phyloP scores from a whole-genome alignment of 2,113 vertebrate species.

The Paratilapia polleni region DNA sequence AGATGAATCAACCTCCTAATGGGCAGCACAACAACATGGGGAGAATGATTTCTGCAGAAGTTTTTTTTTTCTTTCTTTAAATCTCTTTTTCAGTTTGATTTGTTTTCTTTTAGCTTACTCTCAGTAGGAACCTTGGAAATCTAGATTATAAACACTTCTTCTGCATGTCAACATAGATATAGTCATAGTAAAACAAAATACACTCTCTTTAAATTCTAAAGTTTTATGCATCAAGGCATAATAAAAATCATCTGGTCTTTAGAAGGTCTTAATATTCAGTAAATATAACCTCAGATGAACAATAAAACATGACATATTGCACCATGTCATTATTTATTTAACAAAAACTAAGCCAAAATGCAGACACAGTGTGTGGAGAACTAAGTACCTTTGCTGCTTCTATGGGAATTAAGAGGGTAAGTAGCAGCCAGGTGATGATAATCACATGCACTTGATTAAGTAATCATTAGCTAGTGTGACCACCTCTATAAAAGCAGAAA shows the following conservation, averaged over 20 bases:
- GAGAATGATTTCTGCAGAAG: not conserved
- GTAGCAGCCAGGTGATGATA: too few relatives aligned
- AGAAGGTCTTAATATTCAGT: not conserved
- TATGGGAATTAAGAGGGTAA: too few relatives aligned
- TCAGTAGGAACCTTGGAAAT: not conserved
- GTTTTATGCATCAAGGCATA: not conserved
- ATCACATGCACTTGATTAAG: not conserved
- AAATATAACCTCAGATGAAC: not conserved
- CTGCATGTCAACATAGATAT: too few relatives aligned
- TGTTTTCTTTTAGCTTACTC: not conserved
- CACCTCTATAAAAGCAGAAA: not conserved
- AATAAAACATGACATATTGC: not conserved
- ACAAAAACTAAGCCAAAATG: too few relatives aligned
- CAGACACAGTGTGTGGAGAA: too few relatives aligned
- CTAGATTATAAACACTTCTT: not conserved
- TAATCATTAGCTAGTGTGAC: not conserved
- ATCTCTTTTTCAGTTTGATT: not conserved
- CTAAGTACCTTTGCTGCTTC: too few relatives aligned
- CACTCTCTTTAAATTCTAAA: not conserved
- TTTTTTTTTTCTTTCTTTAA: not conserved
- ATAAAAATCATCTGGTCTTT: not conserved
- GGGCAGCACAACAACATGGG: conserved; percentile 21
- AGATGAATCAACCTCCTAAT: conserved; percentile 60
- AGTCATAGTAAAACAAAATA: not conserved
- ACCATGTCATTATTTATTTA: too few relatives aligned